Percentiles rank a stretch among this genome's conserved stretches.
phyloP scores from a whole-genome alignment of 2,888 invertebrate genomes.

The Platycnemis pennipes region DNA sequence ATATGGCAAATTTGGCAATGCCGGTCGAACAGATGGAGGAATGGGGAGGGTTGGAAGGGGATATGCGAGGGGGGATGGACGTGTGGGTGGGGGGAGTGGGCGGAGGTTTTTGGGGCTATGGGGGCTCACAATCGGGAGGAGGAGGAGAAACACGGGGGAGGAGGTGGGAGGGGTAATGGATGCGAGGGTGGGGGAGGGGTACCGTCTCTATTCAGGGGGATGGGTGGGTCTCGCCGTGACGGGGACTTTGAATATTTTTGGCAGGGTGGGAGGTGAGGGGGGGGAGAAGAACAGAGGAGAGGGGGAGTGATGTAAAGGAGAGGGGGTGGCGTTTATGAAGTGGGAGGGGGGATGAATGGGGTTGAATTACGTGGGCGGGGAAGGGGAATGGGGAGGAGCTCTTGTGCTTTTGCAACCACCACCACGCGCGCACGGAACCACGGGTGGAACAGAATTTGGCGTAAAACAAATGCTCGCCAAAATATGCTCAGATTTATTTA shows the following conservation, averaged over 20 bases:
- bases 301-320: not conserved
- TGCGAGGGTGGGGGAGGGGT: not conserved
- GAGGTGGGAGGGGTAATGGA: not conserved
- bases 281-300: not conserved
- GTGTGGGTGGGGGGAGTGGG: not conserved
- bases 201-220: not conserved
- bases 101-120: not conserved
- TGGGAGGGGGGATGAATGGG: not conserved
- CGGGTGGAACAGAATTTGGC: not conserved
- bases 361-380: not conserved
- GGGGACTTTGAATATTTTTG: not conserved
- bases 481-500: not conserved
- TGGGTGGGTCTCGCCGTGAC: not conserved
- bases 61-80: not conserved
- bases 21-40: not conserved
- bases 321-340: conserved; percentile 41
- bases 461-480: not conserved
- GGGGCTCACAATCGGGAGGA: not conserved
- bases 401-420: not conserved
- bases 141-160: not conserved
- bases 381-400: not conserved
- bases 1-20: not conserved
- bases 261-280: not conserved
- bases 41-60: not conserved
- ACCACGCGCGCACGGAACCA: not conserved